A percentile compares a stretch with the other conserved stretches of the same genome.
These are phyloP conservation scores for Lasioglossum zephyrum DNA, from an alignment of 2,888 invertebrate species.

Conservation along the genomic window DNA sequence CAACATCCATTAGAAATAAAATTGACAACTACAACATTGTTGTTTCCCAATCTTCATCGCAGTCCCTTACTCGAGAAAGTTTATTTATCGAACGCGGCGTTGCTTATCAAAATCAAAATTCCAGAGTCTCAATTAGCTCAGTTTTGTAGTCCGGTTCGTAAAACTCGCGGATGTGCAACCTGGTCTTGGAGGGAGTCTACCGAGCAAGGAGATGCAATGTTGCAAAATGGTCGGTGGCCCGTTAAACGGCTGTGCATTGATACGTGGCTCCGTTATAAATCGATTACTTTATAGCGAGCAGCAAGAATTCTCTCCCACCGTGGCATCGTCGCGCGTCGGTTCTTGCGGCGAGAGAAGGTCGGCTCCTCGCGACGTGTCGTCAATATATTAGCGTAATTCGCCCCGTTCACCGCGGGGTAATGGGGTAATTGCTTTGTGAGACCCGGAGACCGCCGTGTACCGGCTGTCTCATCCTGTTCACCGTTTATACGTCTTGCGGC, in stretches of 20 bases:
- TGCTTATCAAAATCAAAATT: background rate
- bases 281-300: constrained; percentile 72
- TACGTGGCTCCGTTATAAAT: constrained; percentile 70
- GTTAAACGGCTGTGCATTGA: constrained; percentile 76
- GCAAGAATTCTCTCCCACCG: constrained; percentile 39
- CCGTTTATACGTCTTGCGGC: constrained; percentile 56
- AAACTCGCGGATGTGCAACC: background rate
- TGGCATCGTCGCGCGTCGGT: constrained; percentile 2
- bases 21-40: no score
- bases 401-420: constrained; percentile 66
- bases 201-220: background rate
- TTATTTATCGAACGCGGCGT: background rate
- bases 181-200: background rate
- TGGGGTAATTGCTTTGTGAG: constrained; percentile 77
- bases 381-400: constrained; percentile 76
- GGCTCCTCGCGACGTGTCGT: constrained; percentile 62
- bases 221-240: constrained; percentile 53
- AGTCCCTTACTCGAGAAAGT: background rate
- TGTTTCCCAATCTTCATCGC: no score
- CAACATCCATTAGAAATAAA: no score
- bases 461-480: constrained; percentile 46
- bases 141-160: background rate
- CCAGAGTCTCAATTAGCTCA: background rate
- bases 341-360: constrained; percentile 14
- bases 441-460: constrained; percentile 59